Evolutionary conservation across 2,113 vertebrate species (phyloP), one percentile per base, ranked within the genome.

Genomic region (Pungitius pungitius): DNA sequence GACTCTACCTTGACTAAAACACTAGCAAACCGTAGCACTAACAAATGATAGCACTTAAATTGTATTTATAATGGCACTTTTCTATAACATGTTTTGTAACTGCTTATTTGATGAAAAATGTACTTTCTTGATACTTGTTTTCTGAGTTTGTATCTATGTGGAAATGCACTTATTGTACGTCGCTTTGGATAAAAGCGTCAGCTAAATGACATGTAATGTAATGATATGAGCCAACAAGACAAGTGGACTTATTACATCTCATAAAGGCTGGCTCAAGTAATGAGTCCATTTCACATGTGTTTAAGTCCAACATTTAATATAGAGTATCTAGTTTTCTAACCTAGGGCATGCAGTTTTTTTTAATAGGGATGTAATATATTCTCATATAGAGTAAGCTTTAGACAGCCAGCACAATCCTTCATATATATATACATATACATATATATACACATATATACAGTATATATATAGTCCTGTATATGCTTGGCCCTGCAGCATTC

Each of bases 401-500:
- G 1, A 60, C 9, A 79, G 67, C 58, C 69, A 61, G 57, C 62
- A 56, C 57, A 80, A 58, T 68, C 73, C 56, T 75, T 26, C 57
- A 30, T 64, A 74, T 52, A 80, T 61, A 75, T 39, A 73, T 18
- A 69, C 33, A n/a, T n/a, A n/a, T n/a, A n/a, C 57, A 30, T 64
- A 74, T 52, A 80, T 61, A 75, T 39, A 73, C 18, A 69, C 33
- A n/a, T n/a, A n/a, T n/a, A n/a, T n/a, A n/a, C n/a, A n/a, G n/a
- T n/a, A n/a, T n/a, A n/a, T n/a, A n/a, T n/a, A n/a, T n/a, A n/a
- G n/a, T n/a, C n/a, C n/a, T n/a, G n/a, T n/a, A n/a, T n/a, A n/a
- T n/a, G 51, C 55, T 66, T 73, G 80, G 27, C 56, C 65, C 15
- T 6, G 63, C 65, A 81, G 73, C 57, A 57, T 81, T 81, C 75